Evolutionary conservation across 2,888 invertebrate genomes (phyloP).

Genomic region (Entomobrya multifasciata): DNA sequence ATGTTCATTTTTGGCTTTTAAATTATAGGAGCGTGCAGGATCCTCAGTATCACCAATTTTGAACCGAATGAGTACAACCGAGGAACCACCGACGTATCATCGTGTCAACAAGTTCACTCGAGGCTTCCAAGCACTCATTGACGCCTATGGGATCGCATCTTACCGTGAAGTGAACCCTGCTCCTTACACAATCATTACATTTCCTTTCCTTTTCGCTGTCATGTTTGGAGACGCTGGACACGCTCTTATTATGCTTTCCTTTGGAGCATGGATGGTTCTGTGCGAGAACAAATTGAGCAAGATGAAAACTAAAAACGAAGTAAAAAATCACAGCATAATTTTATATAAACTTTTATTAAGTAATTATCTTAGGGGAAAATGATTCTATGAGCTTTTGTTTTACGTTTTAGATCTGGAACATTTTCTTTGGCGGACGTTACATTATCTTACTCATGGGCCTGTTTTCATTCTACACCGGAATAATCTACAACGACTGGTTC

Average conservation of each 20-base stretch:
- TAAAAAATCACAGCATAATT: slow-evolving; percentile 55
- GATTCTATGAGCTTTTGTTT: background rate
- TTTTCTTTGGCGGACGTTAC: slow-evolving; percentile 98
- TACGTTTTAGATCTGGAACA: slow-evolving; percentile 92
- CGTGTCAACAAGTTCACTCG: slow-evolving; percentile 97
- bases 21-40: slow-evolving; percentile 91
- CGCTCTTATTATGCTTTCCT: slow-evolving; percentile 93
- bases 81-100: slow-evolving; percentile 97
- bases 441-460: slow-evolving; percentile 98
- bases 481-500: slow-evolving; percentile 99
- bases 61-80: slow-evolving; percentile 94
- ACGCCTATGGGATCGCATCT: slow-evolving; percentile 93
- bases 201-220: slow-evolving; percentile 98
- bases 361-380: slow-evolving; percentile 41
- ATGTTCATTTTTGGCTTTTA: slow-evolving; percentile 21
- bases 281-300: slow-evolving; percentile 94
- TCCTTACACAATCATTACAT: slow-evolving; percentile 97
- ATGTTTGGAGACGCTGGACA: slow-evolving; percentile 99
- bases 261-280: slow-evolving; percentile 96
- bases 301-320: slow-evolving; percentile 86
- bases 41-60: slow-evolving; percentile 97
- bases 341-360: too few relatives aligned
- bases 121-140: slow-evolving; percentile 96
- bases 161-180: slow-evolving; percentile 83
- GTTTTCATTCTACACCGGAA: slow-evolving; percentile 99